Evolutionary conservation across 2,888 invertebrate genomes (phyloP), one percentile per base, ranked within the genome.

Genomic region (Bhutanitis thaidina): DNA sequence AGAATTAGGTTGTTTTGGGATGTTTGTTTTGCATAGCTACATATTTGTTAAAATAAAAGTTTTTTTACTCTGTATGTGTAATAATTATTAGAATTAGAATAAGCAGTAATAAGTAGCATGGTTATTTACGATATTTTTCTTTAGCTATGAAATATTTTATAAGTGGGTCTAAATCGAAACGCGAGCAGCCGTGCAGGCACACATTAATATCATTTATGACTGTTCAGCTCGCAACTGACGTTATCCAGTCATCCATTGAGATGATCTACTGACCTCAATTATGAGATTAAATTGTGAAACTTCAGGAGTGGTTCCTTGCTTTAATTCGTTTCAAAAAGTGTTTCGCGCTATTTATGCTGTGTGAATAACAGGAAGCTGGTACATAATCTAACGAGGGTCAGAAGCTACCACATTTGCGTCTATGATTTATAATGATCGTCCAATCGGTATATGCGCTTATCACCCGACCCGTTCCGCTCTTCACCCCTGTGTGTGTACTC

Each of bases 381-480:
- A 49, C 41, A 43, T 30, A 20, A 41, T 41, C 46, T 75, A 78
- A 74, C 73, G 64, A 73, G 76, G 84, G 80, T 83, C 79, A 82
- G 63, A 80, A 76, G 80, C 71, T 69, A 67, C 64, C 62, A 60
- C 64, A 68, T 71, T 71, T 74, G 69, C 66, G 62, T 74, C 65
- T 74, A 73, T 84, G 80, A 80, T 84, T 82, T 82, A 82, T 81
- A 78, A 77, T 77, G 77, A 78, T 77, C 67, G 71, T 59, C 66
- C 64, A 74, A 78, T 75, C 74, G 78, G 80, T 74, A 80, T 65
- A 69, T 68, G 64, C 64, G 68, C 76, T 82, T 86, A 87, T 86
- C 85, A 69, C 61, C 58, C 64, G 67, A 58, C 62, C 64, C 57
- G 62, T 51, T 58, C 66, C 81, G 79, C 78, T 80, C 80, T 80